Conservation (phyloP, 2,113 vertebrate genomes). For the Taurulus bubalis region DNA sequence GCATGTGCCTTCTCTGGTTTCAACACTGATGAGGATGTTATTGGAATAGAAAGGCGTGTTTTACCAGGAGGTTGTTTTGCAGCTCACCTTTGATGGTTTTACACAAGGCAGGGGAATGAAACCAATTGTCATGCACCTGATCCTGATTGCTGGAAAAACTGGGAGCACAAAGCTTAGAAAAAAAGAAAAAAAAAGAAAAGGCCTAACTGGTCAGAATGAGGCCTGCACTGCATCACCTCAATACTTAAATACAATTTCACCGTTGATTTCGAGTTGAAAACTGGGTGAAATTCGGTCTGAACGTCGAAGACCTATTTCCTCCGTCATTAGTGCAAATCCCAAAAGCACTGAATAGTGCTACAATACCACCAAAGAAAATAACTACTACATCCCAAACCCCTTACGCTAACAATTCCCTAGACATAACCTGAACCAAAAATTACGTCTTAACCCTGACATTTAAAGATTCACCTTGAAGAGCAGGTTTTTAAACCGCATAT, state of each 20-base stretch:
- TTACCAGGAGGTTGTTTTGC: constrained; percentile 19
- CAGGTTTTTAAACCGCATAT: not conserved
- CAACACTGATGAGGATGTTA: constrained; percentile 53
- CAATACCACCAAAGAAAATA: not conserved
- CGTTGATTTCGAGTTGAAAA: not conserved
- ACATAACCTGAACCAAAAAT: not conserved
- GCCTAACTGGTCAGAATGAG: not conserved
- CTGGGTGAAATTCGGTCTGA: not conserved
- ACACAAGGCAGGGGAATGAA: constrained; percentile 45
- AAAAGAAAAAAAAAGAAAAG: constrained; percentile 4
- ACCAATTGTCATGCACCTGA: constrained; percentile 44
- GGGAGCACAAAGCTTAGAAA: constrained; percentile 11
- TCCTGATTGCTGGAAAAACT: constrained; percentile 26
- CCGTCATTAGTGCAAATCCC: no score
- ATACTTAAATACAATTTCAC: not conserved
- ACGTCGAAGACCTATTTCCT: not conserved
- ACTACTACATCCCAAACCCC: not conserved
- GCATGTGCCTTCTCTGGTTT: constrained; percentile 59
- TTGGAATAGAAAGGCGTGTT: constrained; percentile 38
- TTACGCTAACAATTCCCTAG: not conserved
- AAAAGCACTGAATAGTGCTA: not conserved
- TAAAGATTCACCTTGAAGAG: constrained; percentile 5
- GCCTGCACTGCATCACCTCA: not conserved
- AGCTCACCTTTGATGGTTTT: constrained; percentile 48
- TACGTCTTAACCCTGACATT: not conserved